Percentiles rank a stretch among this genome's conserved stretches.
phyloP scores from a whole-genome alignment of 2,113 vertebrate species.

The Callocephalon fimbriatum region DNA sequence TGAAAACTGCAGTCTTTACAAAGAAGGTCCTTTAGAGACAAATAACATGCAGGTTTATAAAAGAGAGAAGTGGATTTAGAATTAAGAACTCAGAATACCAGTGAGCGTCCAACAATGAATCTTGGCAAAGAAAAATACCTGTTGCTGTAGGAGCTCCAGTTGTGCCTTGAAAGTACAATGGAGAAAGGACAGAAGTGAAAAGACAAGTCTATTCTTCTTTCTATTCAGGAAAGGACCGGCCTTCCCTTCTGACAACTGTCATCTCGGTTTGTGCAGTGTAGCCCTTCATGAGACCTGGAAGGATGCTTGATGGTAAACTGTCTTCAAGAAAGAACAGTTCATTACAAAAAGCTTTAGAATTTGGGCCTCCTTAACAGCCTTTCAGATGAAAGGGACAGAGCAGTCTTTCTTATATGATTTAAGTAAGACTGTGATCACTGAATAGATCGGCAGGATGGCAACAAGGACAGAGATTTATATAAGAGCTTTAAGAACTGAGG shows the following conservation, averaged over 20 bases:
- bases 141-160: slow-evolving; percentile 64
- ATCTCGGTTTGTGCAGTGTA: slow-evolving; percentile 40
- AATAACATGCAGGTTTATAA: slow-evolving; percentile 36
- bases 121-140: slow-evolving; percentile 62
- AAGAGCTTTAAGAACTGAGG: slow-evolving; percentile 56
- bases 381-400: slow-evolving; percentile 62
- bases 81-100: slow-evolving; percentile 44
- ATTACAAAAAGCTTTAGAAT: slow-evolving; percentile 70
- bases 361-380: slow-evolving; percentile 57
- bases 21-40: slow-evolving; percentile 50
- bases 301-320: slow-evolving; percentile 61
- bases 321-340: slow-evolving; percentile 60
- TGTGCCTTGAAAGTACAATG: slow-evolving; percentile 60
- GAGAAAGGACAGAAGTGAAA: slow-evolving; percentile 50
- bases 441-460: slow-evolving; percentile 69
- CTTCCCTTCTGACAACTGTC: slow-evolving; percentile 57
- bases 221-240: slow-evolving; percentile 40
- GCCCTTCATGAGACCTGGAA: slow-evolving; percentile 63
- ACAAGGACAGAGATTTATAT: slow-evolving; percentile 61
- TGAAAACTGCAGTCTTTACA: slow-evolving; percentile 41
- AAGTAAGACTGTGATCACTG: slow-evolving; percentile 60
- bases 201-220: slow-evolving; percentile 55
- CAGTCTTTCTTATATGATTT: slow-evolving; percentile 57
- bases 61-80: slow-evolving; percentile 50
- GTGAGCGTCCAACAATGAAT: slow-evolving; percentile 44